Conservation (phyloP, 1,140 invertebrate species). For the Gerris buenoi region DNA sequence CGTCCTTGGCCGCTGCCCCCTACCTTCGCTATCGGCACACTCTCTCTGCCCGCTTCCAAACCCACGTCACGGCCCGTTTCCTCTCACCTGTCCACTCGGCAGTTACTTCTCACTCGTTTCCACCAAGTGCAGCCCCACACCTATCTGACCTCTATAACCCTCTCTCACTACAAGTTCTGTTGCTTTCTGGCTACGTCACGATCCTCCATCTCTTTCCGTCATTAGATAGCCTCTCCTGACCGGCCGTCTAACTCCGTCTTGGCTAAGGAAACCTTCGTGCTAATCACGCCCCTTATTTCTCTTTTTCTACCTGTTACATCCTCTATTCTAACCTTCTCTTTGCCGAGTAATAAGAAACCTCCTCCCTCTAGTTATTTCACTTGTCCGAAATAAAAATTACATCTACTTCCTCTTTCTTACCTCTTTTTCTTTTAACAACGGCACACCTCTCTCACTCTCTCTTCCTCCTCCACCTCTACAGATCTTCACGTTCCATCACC, state of each 20-base stretch:
- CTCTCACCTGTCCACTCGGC: neutral
- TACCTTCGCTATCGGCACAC: neutral
- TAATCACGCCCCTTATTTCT: neutral
- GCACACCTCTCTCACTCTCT: neutral
- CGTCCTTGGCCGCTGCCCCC: neutral
- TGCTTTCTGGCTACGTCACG: neutral
- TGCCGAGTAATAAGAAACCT: no score
- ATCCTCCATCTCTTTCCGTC: neutral
- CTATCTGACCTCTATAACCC: neutral
- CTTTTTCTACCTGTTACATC: neutral
- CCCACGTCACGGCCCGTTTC: neutral
- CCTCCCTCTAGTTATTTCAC: neutral
- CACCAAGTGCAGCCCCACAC: neutral
- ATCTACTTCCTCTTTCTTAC: neutral
- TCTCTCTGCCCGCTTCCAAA: neutral
- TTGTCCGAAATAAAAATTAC: neutral
- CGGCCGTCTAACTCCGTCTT: no score
- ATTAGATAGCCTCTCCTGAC: no score
- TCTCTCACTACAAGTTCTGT: neutral
- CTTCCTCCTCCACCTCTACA: neutral
- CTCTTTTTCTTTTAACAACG: neutral
- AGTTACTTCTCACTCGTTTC: neutral
- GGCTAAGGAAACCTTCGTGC: neutral
- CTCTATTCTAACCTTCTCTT: neutral
- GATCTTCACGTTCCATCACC: no score